Base-by-base conservation (phyloP, 2,888 invertebrate species). In the Drosophila hamatofila region DNA sequence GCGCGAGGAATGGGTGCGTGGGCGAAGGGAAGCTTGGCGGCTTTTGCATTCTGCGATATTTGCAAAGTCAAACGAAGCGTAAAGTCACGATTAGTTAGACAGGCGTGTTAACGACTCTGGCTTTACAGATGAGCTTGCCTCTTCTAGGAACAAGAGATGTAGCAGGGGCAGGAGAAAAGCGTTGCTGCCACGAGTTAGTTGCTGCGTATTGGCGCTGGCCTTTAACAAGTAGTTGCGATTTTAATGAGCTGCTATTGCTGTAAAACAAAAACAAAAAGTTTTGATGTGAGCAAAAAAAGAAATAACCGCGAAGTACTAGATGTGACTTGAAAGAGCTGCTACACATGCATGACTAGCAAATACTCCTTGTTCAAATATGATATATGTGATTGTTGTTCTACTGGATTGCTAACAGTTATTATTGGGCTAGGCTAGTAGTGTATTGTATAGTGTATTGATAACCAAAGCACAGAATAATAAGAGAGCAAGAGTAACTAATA, bases 11-110 rank as follows among this genome's bases (percentile, higher is more conserved):
- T 11, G 35, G 30, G 18, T 2, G 3, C 27, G 9, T 5, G 51
- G 21, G 39, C 14, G 49, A 27, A 21, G 49, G 27, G 2, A 16
- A 0, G 55, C 56, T 30, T 37, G 63, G 52, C 25, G 54, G 58
- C 52, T 73, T 79, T 73, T 78, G 54, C 72, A 87, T 87, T 88
- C 88, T 64, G 81, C 79, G 83, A 83, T 91, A 89, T 91, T 91
- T 91, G 91, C 81, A 83, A 90, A 91, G 84, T 83, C 90, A 89
- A 91, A 90, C 91, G 91, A 91, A 91, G 91, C 90, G 90, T 90
- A 88, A 91, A 91, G 91, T 90, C 89, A 90, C 91, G 91, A 91
- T 91, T 91, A 91, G 91, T 90, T 91, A 91, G 89, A 90, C 91
- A 91, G 91, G 87, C 91, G 89, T 87, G 91, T 88, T 91, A 90